phyloP scores from a whole-genome alignment of 2,888 invertebrate genomes.

The Cenopis cana region DNA sequence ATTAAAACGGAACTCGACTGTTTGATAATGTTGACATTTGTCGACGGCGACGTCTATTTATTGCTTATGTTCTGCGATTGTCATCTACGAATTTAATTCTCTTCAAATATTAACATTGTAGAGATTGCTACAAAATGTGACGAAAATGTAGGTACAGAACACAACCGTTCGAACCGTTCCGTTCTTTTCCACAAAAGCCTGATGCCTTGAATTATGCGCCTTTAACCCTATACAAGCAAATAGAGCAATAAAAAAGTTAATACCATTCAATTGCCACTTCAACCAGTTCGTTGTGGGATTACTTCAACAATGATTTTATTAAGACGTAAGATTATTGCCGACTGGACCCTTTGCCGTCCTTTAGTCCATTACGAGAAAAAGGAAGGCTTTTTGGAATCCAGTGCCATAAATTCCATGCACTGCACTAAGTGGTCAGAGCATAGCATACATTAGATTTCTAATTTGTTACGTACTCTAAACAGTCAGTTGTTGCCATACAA shows the following conservation, averaged over 20 bases:
- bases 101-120: neutral
- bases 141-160: neutral
- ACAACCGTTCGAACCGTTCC: neutral
- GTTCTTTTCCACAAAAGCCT: slow-evolving; percentile 6
- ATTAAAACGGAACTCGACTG: neutral
- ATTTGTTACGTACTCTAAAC: neutral
- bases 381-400: neutral
- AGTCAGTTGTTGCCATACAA: neutral
- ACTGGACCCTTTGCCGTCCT: neutral
- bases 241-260: neutral
- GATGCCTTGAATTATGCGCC: neutral
- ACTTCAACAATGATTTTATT: slow-evolving; percentile 18
- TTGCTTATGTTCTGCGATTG: neutral
- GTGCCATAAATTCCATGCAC: slow-evolving; percentile 1
- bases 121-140: neutral
- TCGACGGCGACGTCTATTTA: neutral
- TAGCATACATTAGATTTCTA: neutral
- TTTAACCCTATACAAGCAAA: slow-evolving; percentile 5
- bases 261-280: slow-evolving; percentile 6
- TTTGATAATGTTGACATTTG: neutral
- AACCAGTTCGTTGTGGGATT: slow-evolving; percentile 1
- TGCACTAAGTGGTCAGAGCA: neutral
- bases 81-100: slow-evolving; percentile 4
- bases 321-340: slow-evolving; percentile 2
- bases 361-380: neutral